phyloP scores from a whole-genome alignment of 2,797 vertebrate genomes.

The Hybognathus amarus region DNA sequence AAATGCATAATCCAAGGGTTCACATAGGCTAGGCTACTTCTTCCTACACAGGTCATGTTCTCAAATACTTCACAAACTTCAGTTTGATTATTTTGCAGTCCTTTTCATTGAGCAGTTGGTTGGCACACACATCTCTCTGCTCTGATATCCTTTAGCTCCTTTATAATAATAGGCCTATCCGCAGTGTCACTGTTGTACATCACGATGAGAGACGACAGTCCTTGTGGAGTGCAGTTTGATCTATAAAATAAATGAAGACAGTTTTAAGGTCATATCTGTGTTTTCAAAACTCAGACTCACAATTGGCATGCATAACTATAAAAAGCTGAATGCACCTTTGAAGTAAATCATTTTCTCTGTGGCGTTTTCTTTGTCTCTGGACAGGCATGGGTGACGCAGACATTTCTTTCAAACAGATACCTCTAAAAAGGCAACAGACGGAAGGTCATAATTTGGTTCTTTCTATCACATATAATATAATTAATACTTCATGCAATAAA shows the following conservation, averaged over 20 bases:
- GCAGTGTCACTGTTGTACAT: slow-evolving; percentile 54
- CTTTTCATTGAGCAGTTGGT: not conserved
- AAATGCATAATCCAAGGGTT: not conserved
- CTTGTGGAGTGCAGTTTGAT: slow-evolving; percentile 36
- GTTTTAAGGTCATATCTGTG: not conserved
- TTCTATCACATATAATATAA: not conserved
- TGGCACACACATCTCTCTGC: slow-evolving; percentile 57
- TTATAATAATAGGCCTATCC: slow-evolving; percentile 56
- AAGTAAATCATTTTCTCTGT: slow-evolving; percentile 12
- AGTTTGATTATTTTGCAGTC: not conserved
- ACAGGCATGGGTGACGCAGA: slow-evolving; percentile 1
- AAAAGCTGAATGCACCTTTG: slow-evolving; percentile 42
- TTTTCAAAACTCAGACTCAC: slow-evolving; percentile 4
- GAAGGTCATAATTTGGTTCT: not conserved
- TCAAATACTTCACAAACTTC: not conserved
- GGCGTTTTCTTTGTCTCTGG: slow-evolving; percentile 27
- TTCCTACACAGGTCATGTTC: not conserved
- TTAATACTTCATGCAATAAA: not conserved
- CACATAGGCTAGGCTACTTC: not conserved
- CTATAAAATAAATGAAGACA: slow-evolving; percentile 40
- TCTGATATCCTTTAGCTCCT: slow-evolving; percentile 55
- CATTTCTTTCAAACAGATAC: slow-evolving; percentile 47
- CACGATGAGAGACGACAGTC: slow-evolving; percentile 49
- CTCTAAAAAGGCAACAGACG: slow-evolving; percentile 41
- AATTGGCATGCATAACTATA: not conserved